Evolutionary conservation across 1,140 invertebrate genomes (phyloP), one percentile per base, ranked within the genome.

Genomic region (Tetramorium parvispinum): DNA sequence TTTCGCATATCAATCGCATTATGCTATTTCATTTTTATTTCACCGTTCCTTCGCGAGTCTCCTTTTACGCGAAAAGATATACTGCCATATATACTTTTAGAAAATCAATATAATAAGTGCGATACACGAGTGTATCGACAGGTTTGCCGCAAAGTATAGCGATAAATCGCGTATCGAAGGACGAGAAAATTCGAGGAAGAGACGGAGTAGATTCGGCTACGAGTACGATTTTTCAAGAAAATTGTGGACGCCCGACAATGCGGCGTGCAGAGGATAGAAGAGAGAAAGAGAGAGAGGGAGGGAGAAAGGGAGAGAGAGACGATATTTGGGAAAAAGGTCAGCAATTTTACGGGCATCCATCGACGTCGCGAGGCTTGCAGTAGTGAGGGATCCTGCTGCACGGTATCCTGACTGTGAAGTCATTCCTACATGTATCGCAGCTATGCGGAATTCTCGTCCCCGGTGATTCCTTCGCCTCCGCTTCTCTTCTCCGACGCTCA

Each of bases 261-360:
- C 21, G 53, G 24, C n/a, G 37, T 32, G 18, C 43, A 37, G 71
- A 10, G 13, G 1, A 49, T 40, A 75, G 66, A 63, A 81, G 13
- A 43, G 61, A 49, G 18, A 2, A 1, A 3, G 32, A 1, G 1
- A 32, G 32, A 32, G 32, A 32, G 32, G 4, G 32, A 32, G 32
- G 4, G 32, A 32, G 27, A 32, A 2, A 32, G 27, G 2, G 27
- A 81, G 13, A 53, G 61, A 37, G 18, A 2, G 46, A 51, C 57
- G 68, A 71, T n/a, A 85, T 65, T 85, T 53, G 51, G 53, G 65
- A 46, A 77, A 88, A 87, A 77, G 87, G 73, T 87, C 85, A 78
- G 55, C 87, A 63, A 88, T 88, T 88, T 85, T 87, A 87, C 55
- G 79, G 57, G 46, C 75, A 63, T 79, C 68, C 73, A 75, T 75